Evolutionary conservation across 2,888 invertebrate genomes (phyloP), one percentile per base, ranked within the genome.

Genomic region (Tetheella fluctuosa): DNA sequence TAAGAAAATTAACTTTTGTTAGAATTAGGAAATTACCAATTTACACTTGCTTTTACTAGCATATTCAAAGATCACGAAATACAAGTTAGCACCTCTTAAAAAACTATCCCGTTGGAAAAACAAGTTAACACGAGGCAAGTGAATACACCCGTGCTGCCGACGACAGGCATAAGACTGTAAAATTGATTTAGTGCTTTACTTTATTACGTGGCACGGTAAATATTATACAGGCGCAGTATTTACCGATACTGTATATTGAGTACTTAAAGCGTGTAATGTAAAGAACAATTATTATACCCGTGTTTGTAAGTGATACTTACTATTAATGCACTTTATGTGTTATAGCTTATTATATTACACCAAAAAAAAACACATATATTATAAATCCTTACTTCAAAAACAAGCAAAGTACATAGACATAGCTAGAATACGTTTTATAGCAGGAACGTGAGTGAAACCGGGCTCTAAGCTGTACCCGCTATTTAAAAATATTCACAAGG

Each of bases 21-120:
- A 55, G 55, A 73, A 73, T 76, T 81, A 81, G 85, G 83, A 84
- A 86, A 85, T 85, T 82, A 80, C 74, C 79, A 84, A 86, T 88
- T 86, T 73, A 83, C 86, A 83, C 79, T 66, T 77, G 76, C 80
- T 85, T 83, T 86, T 86, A 85, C 83, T 77, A 73, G 70, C 74
- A 76, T 81, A 85, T 86, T 85, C 81, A 81, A 79, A 80, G 81
- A 84, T 88, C 91, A 91, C 90, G 91, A 84, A 86, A 79, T 76
- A 72, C 74, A 73, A 81, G 80, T 92, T 91, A 91, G 84, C 91
- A 90, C 88, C 88, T 88, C 76, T 77, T 75, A 73, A 76, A 76
- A 76, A 80, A 82, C 73, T 77, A 77, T 77, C 69, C 76, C 74
- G 70, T 73, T 71, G 73, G 55, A 55, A n/a, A 67, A 74, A 71